Base-by-base conservation (phyloP, 2,797 vertebrate species). In the Loris lydekkerianus region DNA sequence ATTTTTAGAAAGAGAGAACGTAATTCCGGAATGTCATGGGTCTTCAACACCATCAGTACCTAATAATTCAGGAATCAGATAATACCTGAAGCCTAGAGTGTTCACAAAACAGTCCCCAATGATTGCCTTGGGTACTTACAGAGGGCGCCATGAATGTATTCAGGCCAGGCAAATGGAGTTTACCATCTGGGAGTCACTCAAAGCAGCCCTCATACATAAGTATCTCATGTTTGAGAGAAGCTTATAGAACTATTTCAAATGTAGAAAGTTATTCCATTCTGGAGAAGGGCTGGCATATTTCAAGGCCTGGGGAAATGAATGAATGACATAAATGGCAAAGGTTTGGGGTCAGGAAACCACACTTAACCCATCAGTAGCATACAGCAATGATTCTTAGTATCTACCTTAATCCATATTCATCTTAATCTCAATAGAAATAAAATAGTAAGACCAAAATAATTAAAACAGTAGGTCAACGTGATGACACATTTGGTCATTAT, bases 361-460 rank as follows among this genome's bases (percentile, higher is more conserved):
- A 75, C 18, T 69, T 69, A 58, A 17, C 20, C 72, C 5, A n/a
- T 17, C 1, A 14, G 23, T 1, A 61, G 8, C 4, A 76, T 10
- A 31, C 0, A 56, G 1, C 8, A 76, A 4, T 17, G 7, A 4
- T 58, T 86, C 46, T 85, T 46, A 83, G 3, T 8, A 56, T 46
- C 14, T 53, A 63, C 40, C 70, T 63, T 82, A 67, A 84, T 43
- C 25, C 10, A 43, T n/a, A 15, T 85, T 82, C 46, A 89, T 86
- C 91, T 61, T 77, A 69, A 89, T 73, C 46, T 46, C 40, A 89
- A 63, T 72, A 77, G 56, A 67, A 89, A 65, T 76, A 56, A 65
- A 93, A 75, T 18, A 81, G 7, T 46, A 92, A 82, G 56, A 72
- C 10, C 17, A 72, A 95, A 84, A 49, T 7, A 73, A 93, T 60